Evolutionary conservation across 64 coral and sea anemone genomes (phyloP), one percentile per base, ranked within the genome.

Genomic region (Catalaphyllia jardinei): DNA sequence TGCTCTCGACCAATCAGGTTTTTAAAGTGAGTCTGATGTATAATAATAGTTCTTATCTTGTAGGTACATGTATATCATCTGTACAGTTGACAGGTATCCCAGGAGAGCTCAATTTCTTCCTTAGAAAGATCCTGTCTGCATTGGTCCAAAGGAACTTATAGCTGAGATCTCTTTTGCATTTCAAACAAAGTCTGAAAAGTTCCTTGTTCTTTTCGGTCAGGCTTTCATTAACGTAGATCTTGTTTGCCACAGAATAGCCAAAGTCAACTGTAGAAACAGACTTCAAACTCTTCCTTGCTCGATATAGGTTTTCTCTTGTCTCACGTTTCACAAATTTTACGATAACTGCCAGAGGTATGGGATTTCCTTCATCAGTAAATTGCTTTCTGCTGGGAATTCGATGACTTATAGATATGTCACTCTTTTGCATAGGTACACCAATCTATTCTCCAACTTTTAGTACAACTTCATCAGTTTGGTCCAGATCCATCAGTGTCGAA

Each of bases 121-220:
- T 88, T n/a, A 88, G 28, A 62, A 78, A 93, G 77, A 89, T 89
- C 72, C 50, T 88, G 16, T 86, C 86, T 65, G 51, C 79, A 67
- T 30, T 83, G 62, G 92, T 93, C 86, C 92, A 93, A 14, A 93
- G 60, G 85, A 88, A 93, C 62, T 88, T 93, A 19, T 80, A 88
- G 29, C 52, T 76, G 79, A 33, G 67, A 51, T 52, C 83, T 67
- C 80, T 93, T 73, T 87, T 93, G 20, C n/a, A 75, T 74, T 93
- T 93, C 14, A 87, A 80, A 74, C 71, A 86, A 29, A 38, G 29
- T 52, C 73, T 88, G 29, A 93, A 93, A 11, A 93, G 65, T 60
- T 87, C 85, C 65, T 93, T 93, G 29, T 80, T 93, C 64, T 73
- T 90, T 11, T 71, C 24, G 2, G 76, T 90, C 24, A 82, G 65